These are phyloP conservation scores for Spilarctia lutea DNA, from an alignment of 2,888 invertebrate genomes.

Conservation along the genomic window DNA sequence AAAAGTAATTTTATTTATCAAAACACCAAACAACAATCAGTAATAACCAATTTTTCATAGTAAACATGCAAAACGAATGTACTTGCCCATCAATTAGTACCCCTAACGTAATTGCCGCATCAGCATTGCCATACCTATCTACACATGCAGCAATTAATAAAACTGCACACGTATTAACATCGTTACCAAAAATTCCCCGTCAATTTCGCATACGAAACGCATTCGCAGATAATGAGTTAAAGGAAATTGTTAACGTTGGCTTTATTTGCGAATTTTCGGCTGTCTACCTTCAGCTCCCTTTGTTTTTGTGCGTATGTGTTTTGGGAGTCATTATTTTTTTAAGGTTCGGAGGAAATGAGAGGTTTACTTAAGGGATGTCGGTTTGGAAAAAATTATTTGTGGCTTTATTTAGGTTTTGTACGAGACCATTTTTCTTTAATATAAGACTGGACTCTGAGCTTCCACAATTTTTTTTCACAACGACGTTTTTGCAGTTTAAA, in stretches of 20 bases:
- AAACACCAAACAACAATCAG: background rate
- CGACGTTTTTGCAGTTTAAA: background rate
- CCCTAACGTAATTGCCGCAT: background rate
- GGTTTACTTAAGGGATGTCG: constrained; percentile 48
- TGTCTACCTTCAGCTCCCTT: constrained; percentile 61
- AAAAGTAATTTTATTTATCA: background rate
- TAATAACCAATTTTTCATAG: background rate
- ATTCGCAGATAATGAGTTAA: constrained; percentile 68
- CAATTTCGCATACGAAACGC: constrained; percentile 58
- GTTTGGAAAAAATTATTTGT: background rate
- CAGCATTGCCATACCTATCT: constrained; percentile 14
- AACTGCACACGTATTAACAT: constrained; percentile 23
- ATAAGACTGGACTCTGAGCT: background rate
- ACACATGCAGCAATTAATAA: constrained; percentile 27
- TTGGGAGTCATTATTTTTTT: constrained; percentile 78
- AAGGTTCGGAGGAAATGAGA: constrained; percentile 72
- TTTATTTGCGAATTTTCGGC: constrained; percentile 78
- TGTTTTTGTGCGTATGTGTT: constrained; percentile 78
- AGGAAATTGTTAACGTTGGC: constrained; percentile 79
- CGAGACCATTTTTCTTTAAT: background rate
- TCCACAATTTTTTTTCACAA: background rate
- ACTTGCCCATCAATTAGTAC: constrained; percentile 8
- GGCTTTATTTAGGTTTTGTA: background rate
- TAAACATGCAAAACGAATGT: background rate
- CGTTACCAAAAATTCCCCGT: constrained; percentile 51